These are phyloP conservation scores for Typhlomys cinereus DNA, from an alignment of 2,113 vertebrate species.

Conservation along the genomic window DNA sequence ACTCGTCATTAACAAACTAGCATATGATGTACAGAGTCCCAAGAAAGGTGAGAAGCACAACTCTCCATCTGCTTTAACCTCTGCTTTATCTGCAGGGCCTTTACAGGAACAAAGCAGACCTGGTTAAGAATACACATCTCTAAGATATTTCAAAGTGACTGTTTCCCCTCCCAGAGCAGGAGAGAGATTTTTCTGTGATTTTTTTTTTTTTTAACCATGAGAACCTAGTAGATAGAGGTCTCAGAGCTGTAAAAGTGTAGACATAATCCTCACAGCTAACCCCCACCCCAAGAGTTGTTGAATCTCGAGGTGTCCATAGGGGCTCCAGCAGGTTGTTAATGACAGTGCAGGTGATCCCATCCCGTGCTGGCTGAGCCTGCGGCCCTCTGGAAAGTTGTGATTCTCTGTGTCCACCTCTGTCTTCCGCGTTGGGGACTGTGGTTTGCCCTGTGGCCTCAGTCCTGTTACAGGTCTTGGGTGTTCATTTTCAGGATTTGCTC, in stretches of 20 bases:
- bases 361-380: too few species aligned
- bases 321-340: not conserved
- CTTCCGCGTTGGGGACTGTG: not conserved
- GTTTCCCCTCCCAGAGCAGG: not conserved
- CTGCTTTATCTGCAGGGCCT: not conserved
- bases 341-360: too few species aligned
- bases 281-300: too few species aligned
- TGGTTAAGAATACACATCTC: not conserved
- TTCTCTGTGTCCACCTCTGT: not conserved
- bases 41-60: constrained; percentile 84
- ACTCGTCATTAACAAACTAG: constrained; percentile 88
- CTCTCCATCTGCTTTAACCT: not conserved
- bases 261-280: not conserved
- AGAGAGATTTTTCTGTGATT: not conserved
- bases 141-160: not conserved
- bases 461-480: not conserved
- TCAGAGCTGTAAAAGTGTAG: not conserved
- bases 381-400: not conserved
- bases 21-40: constrained; percentile 85
- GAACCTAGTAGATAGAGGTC: not conserved
- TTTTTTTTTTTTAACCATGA: not conserved
- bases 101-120: not conserved
- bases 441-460: not conserved
- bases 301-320: not conserved
- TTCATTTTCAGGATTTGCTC: not conserved